phyloP scores from a whole-genome alignment of 2,113 vertebrate genomes.

The Neolamprologus hecqui region DNA sequence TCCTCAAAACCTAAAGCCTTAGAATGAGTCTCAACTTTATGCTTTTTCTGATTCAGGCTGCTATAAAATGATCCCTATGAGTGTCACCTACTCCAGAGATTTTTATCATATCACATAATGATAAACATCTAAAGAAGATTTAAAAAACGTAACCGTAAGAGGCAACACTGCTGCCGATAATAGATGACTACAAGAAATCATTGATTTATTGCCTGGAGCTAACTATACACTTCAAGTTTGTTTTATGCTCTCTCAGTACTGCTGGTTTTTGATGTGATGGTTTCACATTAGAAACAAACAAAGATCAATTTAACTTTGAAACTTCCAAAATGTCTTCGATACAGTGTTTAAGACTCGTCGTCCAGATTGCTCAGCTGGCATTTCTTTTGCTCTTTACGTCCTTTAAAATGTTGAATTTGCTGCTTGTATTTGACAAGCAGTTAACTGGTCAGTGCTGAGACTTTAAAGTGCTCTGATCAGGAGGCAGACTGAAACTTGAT shows the following conservation, averaged over 20 bases:
- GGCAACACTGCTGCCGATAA: background rate
- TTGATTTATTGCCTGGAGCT: background rate
- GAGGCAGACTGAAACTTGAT: background rate
- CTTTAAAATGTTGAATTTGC: background rate
- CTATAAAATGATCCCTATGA: background rate
- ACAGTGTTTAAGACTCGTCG: background rate
- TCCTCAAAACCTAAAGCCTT: background rate
- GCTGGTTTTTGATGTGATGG: background rate
- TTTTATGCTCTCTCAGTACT: background rate
- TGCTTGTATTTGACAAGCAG: background rate
- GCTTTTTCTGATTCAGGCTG: background rate
- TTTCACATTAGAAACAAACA: background rate
- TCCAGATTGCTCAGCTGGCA: background rate
- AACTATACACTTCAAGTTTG: background rate
- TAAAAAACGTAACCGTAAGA: background rate
- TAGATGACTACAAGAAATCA: background rate
- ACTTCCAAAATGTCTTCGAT: background rate
- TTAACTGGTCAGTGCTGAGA: background rate
- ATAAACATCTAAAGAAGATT: background rate
- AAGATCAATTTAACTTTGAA: background rate
- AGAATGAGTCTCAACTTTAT: background rate
- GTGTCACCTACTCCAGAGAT: background rate
- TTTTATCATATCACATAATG: background rate
- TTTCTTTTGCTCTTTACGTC: background rate
- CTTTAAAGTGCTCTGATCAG: background rate